Base-by-base conservation (phyloP, 2,888 invertebrate species). In the Allolobophora icterica region DNA sequence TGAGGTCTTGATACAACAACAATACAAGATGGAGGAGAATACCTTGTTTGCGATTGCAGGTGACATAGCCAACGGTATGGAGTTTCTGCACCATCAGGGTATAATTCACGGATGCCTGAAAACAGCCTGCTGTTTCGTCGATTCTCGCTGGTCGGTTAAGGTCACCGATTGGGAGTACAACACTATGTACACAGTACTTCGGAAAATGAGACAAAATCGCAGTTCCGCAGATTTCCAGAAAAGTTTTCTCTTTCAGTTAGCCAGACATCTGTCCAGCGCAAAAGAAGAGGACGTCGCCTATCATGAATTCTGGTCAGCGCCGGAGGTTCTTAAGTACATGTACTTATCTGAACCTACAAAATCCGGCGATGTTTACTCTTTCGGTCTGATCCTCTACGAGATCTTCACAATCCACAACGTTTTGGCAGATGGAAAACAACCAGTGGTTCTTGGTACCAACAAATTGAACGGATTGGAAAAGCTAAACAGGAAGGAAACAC, bases 31-130 rank as follows among this genome's bases (percentile, higher is more conserved):
- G 45, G 94, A 93, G 58, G 92, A 92, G 17, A 93, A 94, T n/a
- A 58, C 58, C 21, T 30, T 71, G 38, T 90, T 90, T 35, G 33
- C 91, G 33, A 92, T 92, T 33, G 71, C 91, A 58, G 89, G 89
- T 19, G 92, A 92, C 89, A 58, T 92, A n/a, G 92, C 92, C 38
- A 35, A 30, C 33, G 92, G 94, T 4, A 94, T 95, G 94, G 91
- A 91, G 30, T 95, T 93, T 92, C 93, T 95, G 15, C 95, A 95
- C 91, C 91, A 92, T 30, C 92, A 93, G 35, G 93, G 93, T 35
- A 91, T 95, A 30, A 92, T 94, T 2, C 95, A 95, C 92, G 95
- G 95, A n/a, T 91, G 92, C 87, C 93, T 95, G 45, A 93, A 91
- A 34, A 93, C 94, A 0, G 90, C 93, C n/a, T 92, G 92, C 87